Evolutionary conservation across 2,888 invertebrate species (phyloP), one percentile per base, ranked within the genome.

Genomic region (Sisyra terminalis): DNA sequence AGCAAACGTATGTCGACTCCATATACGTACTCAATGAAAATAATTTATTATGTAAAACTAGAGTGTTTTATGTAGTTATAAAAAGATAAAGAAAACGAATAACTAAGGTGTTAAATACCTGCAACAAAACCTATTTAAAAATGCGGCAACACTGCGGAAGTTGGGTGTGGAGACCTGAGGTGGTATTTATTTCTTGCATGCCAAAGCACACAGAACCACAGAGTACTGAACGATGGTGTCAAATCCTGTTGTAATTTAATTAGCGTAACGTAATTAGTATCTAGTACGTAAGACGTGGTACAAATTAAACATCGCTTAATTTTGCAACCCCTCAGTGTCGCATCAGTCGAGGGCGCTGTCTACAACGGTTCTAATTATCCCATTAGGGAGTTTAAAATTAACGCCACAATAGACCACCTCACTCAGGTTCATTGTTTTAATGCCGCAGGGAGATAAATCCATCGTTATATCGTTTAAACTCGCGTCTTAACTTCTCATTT

Each of bases 191-290:
- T 24, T 24, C 24, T 24, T 24, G 24, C 24, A 24, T 24, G 24
- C 24, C 24, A 24, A 24, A 24, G 24, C 24, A 24, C 24, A 24
- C 7, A 24, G 24, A 24, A 7, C 24, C 24, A 24, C 5, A 24
- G 24, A 3, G 7, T 24, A 5, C 3, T 24, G 24, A 24, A 24
- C 24, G 24, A 24, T 24, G 24, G 24, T 24, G 24, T 24, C 7
- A 24, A 24, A 24, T 24, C 24, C 24, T 24, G 24, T 24, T 13
- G 13, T 40, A 40, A 40, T 40, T 40, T 15, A 40, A 40, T 40
- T 40, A 40, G 31, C 31, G 29, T 40, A 40, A 40, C 40, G 30
- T 40, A 40, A 40, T 40, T 40, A 40, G 40, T 30, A 30, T 40
- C 31, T 14, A 38, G 15, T 38, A 11, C 8, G 16, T 17, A 34